phyloP scores from a whole-genome alignment of 2,888 invertebrate species.

The Standfussiana lucernea region DNA sequence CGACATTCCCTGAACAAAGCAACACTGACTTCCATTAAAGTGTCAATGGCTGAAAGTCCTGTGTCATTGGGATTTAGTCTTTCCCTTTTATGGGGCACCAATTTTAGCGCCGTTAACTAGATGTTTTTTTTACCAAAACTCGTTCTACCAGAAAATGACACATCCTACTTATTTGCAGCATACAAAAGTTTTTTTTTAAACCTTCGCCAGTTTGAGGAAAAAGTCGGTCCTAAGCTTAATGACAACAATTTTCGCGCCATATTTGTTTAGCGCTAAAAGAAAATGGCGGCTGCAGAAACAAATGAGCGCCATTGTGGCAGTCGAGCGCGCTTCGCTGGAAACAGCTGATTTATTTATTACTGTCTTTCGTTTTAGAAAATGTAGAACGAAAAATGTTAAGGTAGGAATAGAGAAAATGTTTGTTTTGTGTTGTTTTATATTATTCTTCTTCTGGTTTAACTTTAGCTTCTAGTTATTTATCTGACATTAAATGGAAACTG shows the following conservation, averaged over 20 bases:
- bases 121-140: background rate
- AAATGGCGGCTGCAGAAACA: slow-evolving; percentile 59
- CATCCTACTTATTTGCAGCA: background rate
- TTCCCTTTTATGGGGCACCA: background rate
- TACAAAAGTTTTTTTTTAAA: slow-evolving; percentile 27
- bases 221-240: slow-evolving; percentile 46
- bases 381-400: slow-evolving; percentile 33
- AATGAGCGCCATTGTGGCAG: slow-evolving; percentile 61
- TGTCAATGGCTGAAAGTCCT: background rate
- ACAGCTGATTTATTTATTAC: slow-evolving; percentile 65
- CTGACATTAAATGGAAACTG: background rate
- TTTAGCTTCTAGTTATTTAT: background rate
- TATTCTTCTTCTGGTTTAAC: background rate
- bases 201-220: slow-evolving; percentile 26
- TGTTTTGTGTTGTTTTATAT: slow-evolving; percentile 18
- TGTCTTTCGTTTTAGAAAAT: slow-evolving; percentile 39
- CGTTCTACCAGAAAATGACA: background rate
- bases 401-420: slow-evolving; percentile 32
- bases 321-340: slow-evolving; percentile 42
- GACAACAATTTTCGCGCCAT: slow-evolving; percentile 61
- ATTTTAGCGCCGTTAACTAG: background rate
- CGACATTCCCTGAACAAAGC: background rate
- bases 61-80: background rate
- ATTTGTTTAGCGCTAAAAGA: slow-evolving; percentile 63
- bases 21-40: background rate